A percentile compares a stretch with the other conserved stretches of the same genome.
phyloP scores from a whole-genome alignment of 2,113 vertebrate genomes.

The Pleuronectes platessa region DNA sequence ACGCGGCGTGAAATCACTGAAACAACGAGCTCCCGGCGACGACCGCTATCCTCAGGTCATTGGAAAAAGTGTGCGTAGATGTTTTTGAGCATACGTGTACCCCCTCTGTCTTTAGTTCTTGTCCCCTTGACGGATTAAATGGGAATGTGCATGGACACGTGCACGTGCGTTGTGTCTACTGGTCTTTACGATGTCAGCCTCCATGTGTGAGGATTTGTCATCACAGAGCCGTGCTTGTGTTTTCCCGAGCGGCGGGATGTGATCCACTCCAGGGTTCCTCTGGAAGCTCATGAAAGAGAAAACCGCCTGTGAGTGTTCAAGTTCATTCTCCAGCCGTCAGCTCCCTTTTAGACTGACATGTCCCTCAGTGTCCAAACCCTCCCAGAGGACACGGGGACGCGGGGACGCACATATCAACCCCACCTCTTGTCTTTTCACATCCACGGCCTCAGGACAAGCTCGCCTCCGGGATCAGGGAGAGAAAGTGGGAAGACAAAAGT shows the following conservation, averaged over 20 bases:
- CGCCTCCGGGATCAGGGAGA: conserved; percentile 2
- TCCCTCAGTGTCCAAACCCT: conserved; percentile 25
- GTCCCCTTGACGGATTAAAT: conserved; percentile 45
- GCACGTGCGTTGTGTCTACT: background rate
- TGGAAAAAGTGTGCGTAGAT: background rate
- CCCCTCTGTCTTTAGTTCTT: background rate
- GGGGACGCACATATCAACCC: conserved; percentile 30
- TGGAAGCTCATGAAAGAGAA: conserved; percentile 71
- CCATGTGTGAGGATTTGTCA: conserved; percentile 21
- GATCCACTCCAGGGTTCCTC: conserved; percentile 51
- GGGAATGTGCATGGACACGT: conserved; percentile 5
- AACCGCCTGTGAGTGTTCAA: conserved; percentile 61
- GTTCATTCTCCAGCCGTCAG: conserved; percentile 63
- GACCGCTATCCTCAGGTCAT: conserved; percentile 57
- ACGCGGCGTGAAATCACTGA: conserved; percentile 69
- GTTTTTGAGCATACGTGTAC: background rate
- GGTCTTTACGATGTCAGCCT: background rate
- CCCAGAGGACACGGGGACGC: conserved; percentile 26
- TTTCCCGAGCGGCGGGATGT: conserved; percentile 26
- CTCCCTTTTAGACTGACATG: conserved; percentile 46
- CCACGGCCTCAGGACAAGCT: conserved; percentile 6
- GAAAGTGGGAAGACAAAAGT: background rate
- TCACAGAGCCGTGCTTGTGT: conserved; percentile 1
- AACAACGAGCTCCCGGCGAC: conserved; percentile 41
- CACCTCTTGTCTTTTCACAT: conserved; percentile 16